A percentile compares a stretch with the other conserved stretches of the same genome.
These are phyloP conservation scores for Nestor notabilis DNA, from an alignment of 2,113 vertebrate species.

Conservation along the genomic window DNA sequence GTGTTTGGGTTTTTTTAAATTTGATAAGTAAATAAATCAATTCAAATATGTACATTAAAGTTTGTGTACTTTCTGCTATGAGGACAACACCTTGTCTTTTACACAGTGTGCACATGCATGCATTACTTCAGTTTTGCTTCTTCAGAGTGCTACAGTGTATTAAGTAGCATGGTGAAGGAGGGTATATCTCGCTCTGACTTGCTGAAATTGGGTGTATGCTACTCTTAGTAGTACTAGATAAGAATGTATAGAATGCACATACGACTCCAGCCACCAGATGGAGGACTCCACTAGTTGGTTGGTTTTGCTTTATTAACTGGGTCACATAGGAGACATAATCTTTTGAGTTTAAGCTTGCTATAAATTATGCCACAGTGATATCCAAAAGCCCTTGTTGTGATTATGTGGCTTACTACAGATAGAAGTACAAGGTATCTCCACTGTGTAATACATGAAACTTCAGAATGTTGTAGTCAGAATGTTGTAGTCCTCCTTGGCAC, in stretches of 20 bases:
- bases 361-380: neutral
- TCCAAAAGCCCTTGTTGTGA: neutral
- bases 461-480: neutral
- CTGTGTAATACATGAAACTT: neutral
- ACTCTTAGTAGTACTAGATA: neutral
- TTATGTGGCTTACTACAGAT: neutral
- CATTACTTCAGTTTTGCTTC: neutral
- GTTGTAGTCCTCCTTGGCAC: neutral
- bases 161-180: neutral
- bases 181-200: neutral
- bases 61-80: neutral
- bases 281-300: constrained; percentile 42
- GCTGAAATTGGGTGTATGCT: neutral
- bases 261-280: constrained; percentile 54
- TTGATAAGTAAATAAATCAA: neutral
- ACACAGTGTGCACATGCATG: neutral
- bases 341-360: neutral
- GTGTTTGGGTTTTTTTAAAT: neutral
- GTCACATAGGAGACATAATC: neutral
- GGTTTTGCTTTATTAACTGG: neutral
- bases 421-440: neutral
- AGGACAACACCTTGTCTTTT: neutral
- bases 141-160: neutral
- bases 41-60: neutral
- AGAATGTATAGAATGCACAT: neutral